Evolutionary conservation across 2,113 vertebrate genomes (phyloP), one percentile per base, ranked within the genome.

Genomic region (Tachysurus fulvidraco): DNA sequence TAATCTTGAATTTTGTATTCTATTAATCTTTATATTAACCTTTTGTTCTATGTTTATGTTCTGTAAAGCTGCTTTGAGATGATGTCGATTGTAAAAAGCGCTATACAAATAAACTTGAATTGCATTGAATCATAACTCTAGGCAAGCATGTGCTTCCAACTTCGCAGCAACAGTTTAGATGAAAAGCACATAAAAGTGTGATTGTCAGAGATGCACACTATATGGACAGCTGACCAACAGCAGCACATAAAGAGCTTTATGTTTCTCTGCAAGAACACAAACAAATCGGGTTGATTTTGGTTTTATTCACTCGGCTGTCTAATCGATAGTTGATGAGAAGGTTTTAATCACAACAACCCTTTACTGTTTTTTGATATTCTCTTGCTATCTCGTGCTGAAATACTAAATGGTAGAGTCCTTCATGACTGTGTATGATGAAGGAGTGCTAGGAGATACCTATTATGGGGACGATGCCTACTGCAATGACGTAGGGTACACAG

Each of bases 401-500:
- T 69, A 36, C 65, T 41, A 46, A 23, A 23, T 46, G 69, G 10
- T 57, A 73, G n/a, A 44, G 19, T n/a, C 36, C 21, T 14, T 25
- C 30, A 23, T 44, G 23, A 13, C 17, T 6, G 44, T 41, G 16
- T 4, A 69, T 16, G 23, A 50, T 6, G 2, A 16, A n/a, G 19
- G 36, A 25, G 3, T 30, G 28, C 13, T 8, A 5, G 9, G 19
- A 88, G 97, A 84, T 92, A 99, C 98, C 98, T 65, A 98, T 91
- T 81, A 98, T 74, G 46, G 98, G 97, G 81, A 98, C 96, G 62
- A 98, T 91, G 0, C 97, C 98, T 3, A 96, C 95, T 59, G 98
- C 96, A 44, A 99, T 97, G 90, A 99, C 95, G 44, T 99, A 99
- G 0, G 98, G 98, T 81, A 99, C 95, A 91, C 97, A 99, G 84